Evolutionary conservation across 1,140 invertebrate species (phyloP), one percentile per base, ranked within the genome.

Genomic region (Lepidurus couesii): DNA sequence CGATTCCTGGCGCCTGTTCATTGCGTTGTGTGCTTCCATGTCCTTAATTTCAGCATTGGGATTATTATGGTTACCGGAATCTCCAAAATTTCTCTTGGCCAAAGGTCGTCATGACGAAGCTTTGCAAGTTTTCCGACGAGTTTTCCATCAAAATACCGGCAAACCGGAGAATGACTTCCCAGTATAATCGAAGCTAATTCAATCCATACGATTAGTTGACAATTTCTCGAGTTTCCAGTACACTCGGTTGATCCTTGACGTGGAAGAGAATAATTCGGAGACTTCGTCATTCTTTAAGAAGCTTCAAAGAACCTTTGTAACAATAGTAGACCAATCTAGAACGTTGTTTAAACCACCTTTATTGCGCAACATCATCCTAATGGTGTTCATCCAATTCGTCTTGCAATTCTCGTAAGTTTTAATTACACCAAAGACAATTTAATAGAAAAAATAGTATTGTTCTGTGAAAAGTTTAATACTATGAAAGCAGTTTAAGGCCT

Each of bases 1-100:
- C 83, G 88, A 90, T 81, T 92, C 91, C 11, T 92, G 91, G 91
- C 91, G 92, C 84, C 87, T 91, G 84, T 92, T 92, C 83, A 90
- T 92, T 2, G 87, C 89, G 0, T 85, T 90, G 1, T 91, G 90
- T 82, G 89, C 90, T 1, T 81, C 91, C 1, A 91, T 91, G 0
- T 91, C 88, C 43, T 80, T 91, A 26, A 75, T 89, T 0, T 88
- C 88, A 2, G 88, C 88, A 5, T 73, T 89, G 0, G 81, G 88
- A 0, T 85, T 92, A 24, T 83, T 88, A 6, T 86, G 88, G 42
- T 89, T 91, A 73, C 91, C 91, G 0, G 91, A 93, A 81, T 92
- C 91, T 82, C 91, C 91, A 0, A 91, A 92, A 82, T 92, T 89
- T 83, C 83, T 91, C 0, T 85, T 90, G 21, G 83, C 87, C 4